Evolutionary conservation across 2,113 vertebrate species (phyloP).

Genomic region (Tachysurus fulvidraco): DNA sequence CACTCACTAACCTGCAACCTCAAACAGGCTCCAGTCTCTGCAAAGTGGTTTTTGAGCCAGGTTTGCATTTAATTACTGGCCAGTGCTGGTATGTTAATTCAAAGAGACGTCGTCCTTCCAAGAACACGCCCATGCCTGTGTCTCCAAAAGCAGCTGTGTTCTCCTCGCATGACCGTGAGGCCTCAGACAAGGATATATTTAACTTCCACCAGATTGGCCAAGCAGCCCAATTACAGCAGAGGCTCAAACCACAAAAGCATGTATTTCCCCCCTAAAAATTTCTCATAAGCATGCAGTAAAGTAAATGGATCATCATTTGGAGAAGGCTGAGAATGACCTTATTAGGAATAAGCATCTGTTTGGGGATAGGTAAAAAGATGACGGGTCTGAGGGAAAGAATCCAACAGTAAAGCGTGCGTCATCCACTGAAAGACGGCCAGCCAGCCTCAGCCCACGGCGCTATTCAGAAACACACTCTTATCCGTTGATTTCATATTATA

Average conservation of each 20-base stretch:
- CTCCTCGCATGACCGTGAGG: slow-evolving; percentile 36
- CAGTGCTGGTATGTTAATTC: slow-evolving; percentile 45
- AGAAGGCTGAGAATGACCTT: slow-evolving; percentile 62
- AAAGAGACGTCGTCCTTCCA: slow-evolving; percentile 1
- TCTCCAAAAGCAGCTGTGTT: slow-evolving; percentile 42
- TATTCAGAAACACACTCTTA: slow-evolving; percentile 54
- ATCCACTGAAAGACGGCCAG: slow-evolving; percentile 48
- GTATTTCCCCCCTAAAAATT: slow-evolving; percentile 50
- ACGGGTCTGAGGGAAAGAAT: slow-evolving; percentile 58
- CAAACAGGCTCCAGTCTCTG: not conserved
- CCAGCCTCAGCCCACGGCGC: slow-evolving; percentile 40
- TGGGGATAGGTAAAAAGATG: slow-evolving; percentile 63
- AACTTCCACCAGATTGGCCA: slow-evolving; percentile 50
- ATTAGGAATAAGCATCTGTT: slow-evolving; percentile 71
- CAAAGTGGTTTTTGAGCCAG: slow-evolving; percentile 19
- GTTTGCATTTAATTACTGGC: slow-evolving; percentile 34
- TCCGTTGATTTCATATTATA: slow-evolving; percentile 56
- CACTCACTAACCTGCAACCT: not conserved
- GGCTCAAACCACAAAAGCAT: slow-evolving; percentile 50
- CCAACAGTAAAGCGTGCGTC: slow-evolving; percentile 58
- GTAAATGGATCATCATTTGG: slow-evolving; percentile 56
- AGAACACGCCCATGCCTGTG: not conserved
- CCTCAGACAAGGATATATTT: slow-evolving; percentile 55
- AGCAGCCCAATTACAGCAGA: slow-evolving; percentile 48
- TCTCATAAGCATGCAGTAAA: slow-evolving; percentile 67